phyloP scores from a whole-genome alignment of 2,113 vertebrate species.

The Dryoscopus gambensis region DNA sequence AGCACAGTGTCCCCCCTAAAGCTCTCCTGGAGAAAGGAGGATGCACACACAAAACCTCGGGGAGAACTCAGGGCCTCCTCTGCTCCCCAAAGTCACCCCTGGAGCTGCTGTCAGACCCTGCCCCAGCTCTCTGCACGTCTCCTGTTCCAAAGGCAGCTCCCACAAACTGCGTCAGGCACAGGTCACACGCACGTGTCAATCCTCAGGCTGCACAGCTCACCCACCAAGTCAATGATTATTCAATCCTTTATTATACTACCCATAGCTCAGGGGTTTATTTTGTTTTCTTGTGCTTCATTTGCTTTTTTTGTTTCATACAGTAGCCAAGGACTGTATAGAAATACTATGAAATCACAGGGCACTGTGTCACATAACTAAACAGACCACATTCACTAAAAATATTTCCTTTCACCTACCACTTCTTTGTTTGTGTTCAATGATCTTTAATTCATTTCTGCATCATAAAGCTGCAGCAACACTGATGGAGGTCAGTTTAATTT shows the following conservation, averaged over 20 bases:
- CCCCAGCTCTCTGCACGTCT: not conserved
- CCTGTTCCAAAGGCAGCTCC: not conserved
- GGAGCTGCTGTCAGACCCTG: rapidly evolving
- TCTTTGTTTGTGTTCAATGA: not conserved
- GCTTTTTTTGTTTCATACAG: not conserved
- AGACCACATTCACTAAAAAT: not conserved
- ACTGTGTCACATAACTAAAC: not conserved
- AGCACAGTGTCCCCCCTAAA: not conserved
- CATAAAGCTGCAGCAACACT: not conserved
- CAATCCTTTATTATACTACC: not conserved
- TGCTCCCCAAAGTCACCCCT: not conserved
- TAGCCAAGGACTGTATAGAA: not conserved
- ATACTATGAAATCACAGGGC: not conserved
- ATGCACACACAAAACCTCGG: rapidly evolving
- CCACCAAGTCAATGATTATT: rapidly evolving
- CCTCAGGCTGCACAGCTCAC: not conserved
- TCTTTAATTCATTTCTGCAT: not conserved
- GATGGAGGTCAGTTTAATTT: not conserved
- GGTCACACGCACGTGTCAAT: not conserved
- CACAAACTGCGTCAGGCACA: rapidly evolving
- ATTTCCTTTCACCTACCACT: not conserved
- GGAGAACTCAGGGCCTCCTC: not conserved
- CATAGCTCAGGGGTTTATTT: rapidly evolving
- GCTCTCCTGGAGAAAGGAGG: not conserved
- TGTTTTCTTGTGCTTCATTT: not conserved